Percentiles rank a stretch among this genome's conserved stretches.
phyloP scores from a whole-genome alignment of 2,888 invertebrate genomes.

The Hemaris fuciformis region DNA sequence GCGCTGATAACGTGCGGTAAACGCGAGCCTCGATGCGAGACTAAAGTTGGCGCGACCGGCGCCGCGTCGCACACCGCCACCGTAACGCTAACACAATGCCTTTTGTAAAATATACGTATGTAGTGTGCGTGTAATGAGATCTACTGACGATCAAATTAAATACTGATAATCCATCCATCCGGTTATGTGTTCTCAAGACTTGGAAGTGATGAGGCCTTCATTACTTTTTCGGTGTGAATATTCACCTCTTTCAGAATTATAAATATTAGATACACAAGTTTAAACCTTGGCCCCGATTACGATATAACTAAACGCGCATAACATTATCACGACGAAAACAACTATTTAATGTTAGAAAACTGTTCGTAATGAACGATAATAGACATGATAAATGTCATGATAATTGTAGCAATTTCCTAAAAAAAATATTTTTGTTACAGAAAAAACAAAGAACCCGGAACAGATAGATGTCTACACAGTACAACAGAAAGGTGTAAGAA shows the following conservation, averaged over 20 bases:
- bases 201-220: background rate
- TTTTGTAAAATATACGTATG: conserved; percentile 65
- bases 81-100: conserved; percentile 45
- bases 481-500: conserved; percentile 80
- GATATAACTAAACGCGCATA: background rate
- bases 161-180: background rate
- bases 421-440: conserved; percentile 63
- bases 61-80: conserved; percentile 45
- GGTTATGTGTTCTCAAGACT: background rate
- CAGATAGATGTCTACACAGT: conserved; percentile 86
- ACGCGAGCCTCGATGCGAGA: conserved; percentile 43
- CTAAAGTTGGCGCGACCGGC: conserved; percentile 50
- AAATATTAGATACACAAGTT: background rate
- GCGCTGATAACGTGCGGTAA: conserved; percentile 45
- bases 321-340: background rate
- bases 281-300: background rate
- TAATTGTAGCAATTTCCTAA: too few species aligned
- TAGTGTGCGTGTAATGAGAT: conserved; percentile 39
- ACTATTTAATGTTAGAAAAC: background rate
- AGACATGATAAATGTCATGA: too few species aligned
- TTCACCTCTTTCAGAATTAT: background rate
- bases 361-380: too few species aligned
- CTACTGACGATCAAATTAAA: conserved; percentile 29
- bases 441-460: conserved; percentile 88
- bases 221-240: background rate